These are phyloP conservation scores for Alcedo atthis DNA, from an alignment of 2,797 vertebrate genomes.

Conservation along the genomic window DNA sequence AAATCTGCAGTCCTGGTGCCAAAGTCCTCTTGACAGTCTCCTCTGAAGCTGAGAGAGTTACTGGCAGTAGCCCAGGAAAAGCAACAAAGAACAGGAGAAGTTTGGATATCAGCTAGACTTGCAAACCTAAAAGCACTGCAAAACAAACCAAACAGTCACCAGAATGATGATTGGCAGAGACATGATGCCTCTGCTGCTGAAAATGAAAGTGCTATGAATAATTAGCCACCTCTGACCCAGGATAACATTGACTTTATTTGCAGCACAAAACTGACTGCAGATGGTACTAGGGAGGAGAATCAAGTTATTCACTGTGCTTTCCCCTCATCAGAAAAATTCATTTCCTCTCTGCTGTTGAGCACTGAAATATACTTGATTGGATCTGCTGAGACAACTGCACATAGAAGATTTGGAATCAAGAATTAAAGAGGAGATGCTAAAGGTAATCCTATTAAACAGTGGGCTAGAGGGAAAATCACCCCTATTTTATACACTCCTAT, in stretches of 20 bases:
- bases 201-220: constrained; percentile 54
- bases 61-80: constrained; percentile 1
- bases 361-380: constrained; percentile 30
- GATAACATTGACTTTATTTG: constrained; percentile 21
- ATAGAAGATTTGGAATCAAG: neutral
- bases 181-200: neutral
- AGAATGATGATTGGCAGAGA: constrained; percentile 18
- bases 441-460: constrained; percentile 10
- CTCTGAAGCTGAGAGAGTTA: neutral
- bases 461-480: neutral
- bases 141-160: neutral
- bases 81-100: neutral
- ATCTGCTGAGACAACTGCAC: constrained; percentile 2
- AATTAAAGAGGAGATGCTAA: neutral
- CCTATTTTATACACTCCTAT: neutral
- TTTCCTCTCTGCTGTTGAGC: constrained; percentile 50
- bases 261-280: constrained; percentile 40
- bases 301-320: constrained; percentile 25
- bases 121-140: neutral
- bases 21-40: neutral
- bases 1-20: neutral
- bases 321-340: constrained; percentile 30
- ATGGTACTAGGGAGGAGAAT: neutral
- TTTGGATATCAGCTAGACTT: neutral
- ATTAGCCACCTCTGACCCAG: constrained; percentile 57